phyloP scores from a whole-genome alignment of 2,113 vertebrate species.

The Phrynocephalus versicolor region DNA sequence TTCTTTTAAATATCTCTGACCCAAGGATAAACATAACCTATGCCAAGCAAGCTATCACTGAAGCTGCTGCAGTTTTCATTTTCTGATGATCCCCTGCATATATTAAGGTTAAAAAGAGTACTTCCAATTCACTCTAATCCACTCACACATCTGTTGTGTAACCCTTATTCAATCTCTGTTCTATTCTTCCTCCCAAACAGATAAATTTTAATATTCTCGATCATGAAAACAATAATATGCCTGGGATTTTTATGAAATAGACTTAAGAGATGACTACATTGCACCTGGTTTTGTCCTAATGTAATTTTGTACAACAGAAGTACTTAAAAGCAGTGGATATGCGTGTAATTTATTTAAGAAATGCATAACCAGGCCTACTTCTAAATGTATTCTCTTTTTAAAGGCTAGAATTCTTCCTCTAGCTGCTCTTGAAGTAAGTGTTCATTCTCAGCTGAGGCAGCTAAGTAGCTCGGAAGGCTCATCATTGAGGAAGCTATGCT shows the following conservation, averaged over 20 bases:
- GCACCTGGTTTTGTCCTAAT: neutral
- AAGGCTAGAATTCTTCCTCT: conserved; percentile 17
- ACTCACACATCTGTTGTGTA: conserved; percentile 16
- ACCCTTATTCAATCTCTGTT: conserved; percentile 14
- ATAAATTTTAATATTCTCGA: conserved; percentile 21
- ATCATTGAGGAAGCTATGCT: neutral
- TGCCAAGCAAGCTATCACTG: neutral
- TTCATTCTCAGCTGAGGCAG: neutral
- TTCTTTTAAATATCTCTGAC: conserved; percentile 53
- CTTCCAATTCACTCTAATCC: conserved; percentile 26
- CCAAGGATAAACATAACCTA: conserved; percentile 56
- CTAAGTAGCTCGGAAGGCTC: neutral
- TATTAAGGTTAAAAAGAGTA: conserved; percentile 41
- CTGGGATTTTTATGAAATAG: conserved; percentile 20
- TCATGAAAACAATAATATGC: neutral
- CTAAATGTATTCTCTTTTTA: neutral
- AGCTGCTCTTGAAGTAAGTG: conserved; percentile 7
- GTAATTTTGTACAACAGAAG: conserved; percentile 8
- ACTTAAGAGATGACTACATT: neutral
- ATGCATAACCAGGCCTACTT: neutral
- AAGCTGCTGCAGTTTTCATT: neutral
- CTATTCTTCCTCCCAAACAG: conserved; percentile 10
- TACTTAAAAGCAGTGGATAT: neutral
- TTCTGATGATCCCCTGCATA: conserved; percentile 30
- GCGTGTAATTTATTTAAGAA: conserved; percentile 11